A percentile compares a stretch with the other conserved stretches of the same genome.
phyloP scores from a whole-genome alignment of 2,113 vertebrate genomes.

The Amazona guildingii region DNA sequence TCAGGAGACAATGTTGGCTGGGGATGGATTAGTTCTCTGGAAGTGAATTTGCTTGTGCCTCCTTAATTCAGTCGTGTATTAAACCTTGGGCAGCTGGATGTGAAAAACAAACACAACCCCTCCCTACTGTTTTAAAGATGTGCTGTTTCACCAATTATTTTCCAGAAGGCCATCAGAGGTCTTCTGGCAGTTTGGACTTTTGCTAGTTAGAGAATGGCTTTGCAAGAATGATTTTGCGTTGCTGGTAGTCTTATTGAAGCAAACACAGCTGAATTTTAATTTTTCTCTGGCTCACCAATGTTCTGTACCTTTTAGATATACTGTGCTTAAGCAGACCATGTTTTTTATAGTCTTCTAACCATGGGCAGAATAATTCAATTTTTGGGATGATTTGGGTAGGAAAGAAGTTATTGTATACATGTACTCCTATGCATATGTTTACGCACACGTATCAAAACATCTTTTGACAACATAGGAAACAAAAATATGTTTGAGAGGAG shows the following conservation, averaged over 20 bases:
- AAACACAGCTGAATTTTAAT: not conserved
- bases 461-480: not conserved
- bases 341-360: not conserved
- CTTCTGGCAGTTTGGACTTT: not conserved
- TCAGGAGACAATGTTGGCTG: conserved; percentile 11
- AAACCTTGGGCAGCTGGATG: not conserved
- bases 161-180: not conserved
- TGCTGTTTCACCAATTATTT: not conserved
- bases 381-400: not conserved
- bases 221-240: not conserved
- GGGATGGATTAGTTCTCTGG: conserved; percentile 13
- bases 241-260: not conserved
- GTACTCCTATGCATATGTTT: not conserved
- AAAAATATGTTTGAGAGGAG: not conserved
- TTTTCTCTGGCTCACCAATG: not conserved
- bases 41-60: conserved; percentile 25
- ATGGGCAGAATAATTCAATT: not conserved
- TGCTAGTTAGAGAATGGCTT: not conserved
- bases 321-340: not conserved
- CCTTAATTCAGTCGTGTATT: not conserved
- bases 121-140: not conserved
- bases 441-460: not conserved
- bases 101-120: not conserved
- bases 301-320: not conserved
- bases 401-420: not conserved